Evolutionary conservation across 2,113 vertebrate genomes (phyloP), one percentile per base, ranked within the genome.

Genomic region (Calypte anna): DNA sequence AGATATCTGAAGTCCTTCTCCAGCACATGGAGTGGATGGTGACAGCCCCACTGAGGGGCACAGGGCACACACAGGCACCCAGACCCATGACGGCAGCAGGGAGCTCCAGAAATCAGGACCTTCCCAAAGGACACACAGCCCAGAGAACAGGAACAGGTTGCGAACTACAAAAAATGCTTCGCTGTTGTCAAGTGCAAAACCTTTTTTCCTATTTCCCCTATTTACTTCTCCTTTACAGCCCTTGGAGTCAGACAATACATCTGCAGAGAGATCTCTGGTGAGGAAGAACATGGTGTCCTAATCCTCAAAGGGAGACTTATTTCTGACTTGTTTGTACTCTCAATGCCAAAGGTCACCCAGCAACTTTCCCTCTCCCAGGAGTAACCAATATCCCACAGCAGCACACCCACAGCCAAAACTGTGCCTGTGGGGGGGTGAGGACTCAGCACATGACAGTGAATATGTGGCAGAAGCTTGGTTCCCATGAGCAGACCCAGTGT

Each of bases 191-290:
- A 81, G 38, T 38, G 33, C 38, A 83, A 91, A 55, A 6, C 28
- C 7, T 18, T 63, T 92, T 91, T 86, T 90, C 67, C 59, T 86
- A 73, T 96, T 96, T 95, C 95, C 86, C n/a, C 80, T 93, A 90
- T 94, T 94, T 86, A 96, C 92, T 96, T 96, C 96, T 94, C 82
- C 82, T 95, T 96, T 96, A 86, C 22, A 62, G 38, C 44, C 48
- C 53, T 88, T 93, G 96, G 88, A 96, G 90, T 33, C 69, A 83
- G 55, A 7, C 7, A 0, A 73, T 86, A 31, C 59, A 88, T 90
- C 86, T 96, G 86, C 86, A 88, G 38, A 77, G 75, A 86, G 57
- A 53, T 68, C 58, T 82, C 70, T 82, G 50, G 50, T 95, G 91
- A 82, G 92, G 90, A 96, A 95, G 94, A 90, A 96, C 88, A 63